Evolutionary conservation across 2,113 vertebrate genomes (phyloP), one percentile per base, ranked within the genome.

Genomic region (Pseudopipra pipra): DNA sequence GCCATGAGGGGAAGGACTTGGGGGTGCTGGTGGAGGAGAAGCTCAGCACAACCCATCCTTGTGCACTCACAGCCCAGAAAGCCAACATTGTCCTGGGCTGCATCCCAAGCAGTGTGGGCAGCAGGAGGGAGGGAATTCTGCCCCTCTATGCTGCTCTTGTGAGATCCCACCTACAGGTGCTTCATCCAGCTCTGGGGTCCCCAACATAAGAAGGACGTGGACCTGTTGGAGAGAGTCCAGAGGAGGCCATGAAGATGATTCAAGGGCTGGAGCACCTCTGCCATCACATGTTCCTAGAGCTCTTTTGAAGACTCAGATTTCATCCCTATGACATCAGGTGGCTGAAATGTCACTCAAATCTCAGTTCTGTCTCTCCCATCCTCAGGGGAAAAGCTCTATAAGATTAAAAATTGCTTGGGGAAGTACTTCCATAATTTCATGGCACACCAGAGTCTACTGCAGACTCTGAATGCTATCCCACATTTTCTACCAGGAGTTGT

Each of bases 31-130:
- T 24, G 35, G 5, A 58, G 37, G 76, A 51, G 43, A 24, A 59
- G 52, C 59, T 37, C 68, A 44, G 2, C 13, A 25, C 0, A 2
- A 2, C 5, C 30, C 4, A 0, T 35, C 58, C 51, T 5, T 1
- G 49, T 7, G 43, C 43, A 14, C 17, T 46, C 12, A 2, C 9
- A 55, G 31, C 51, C 43, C 51, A 8, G 51, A 87, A 51, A 30
- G 30, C 12, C 56, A 55, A 41, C 39, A 2, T 3, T 47, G 47
- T 20, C 33, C 65, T 47, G 56, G 37, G 66, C 65, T 79, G 66
- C 47, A 20, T 0, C 28, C 74, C 46, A 41, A 62, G 65, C 39
- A 4, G 12, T 1, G 2, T 15, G 47, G 65, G 65, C 74, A 39
- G 55, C 47, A 47, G 65, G 33, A 78, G 74, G 39, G 74, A 87